Base-by-base conservation (phyloP, 2,888 invertebrate genomes). In the Euplagia quadripunctaria region DNA sequence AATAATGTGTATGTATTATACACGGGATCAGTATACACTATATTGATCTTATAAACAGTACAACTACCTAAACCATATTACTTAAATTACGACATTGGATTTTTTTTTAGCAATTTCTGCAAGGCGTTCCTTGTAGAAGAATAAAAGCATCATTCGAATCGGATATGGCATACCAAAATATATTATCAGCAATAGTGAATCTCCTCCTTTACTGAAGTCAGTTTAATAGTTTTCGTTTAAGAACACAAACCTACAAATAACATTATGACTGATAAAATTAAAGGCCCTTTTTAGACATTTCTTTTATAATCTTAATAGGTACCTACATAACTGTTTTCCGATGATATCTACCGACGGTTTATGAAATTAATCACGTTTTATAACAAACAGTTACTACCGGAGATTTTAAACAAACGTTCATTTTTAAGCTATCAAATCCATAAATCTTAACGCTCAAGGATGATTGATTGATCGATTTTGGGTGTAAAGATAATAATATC, bases 391-490 rank as follows among this genome's bases (percentile, higher is more conserved):
- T 71, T 67, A 75, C 77, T 78, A 74, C 75, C 73, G 76, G 64
- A 77, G 70, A 74, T 77, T 79, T 81, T 71, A 72, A 76, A 75
- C 79, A 74, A 83, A 74, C 72, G 71, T 64, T 79, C 73, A 74
- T 79, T 82, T 84, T 79, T 74, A 68, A 46, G 76, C 79, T 84
- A 78, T 82, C 76, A 78, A 75, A 76, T 80, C 77, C 73, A 78
- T 76, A 82, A 83, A 84, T 82, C 85, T 77, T 80, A 84, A 84
- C 68, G 70, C 72, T 73, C 76, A 71, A 78, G 72, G 77, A 76
- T 83, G 82, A 83, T 84, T 77, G 80, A 82, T 78, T 77, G 80
- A 80, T 75, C 80, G 17, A 71, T 80, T 71, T 77, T 70, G 69
- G 61, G 71, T 78, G 72, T 78, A 74, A 84, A 79, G 74, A 82